These are phyloP conservation scores for Allygus modestus DNA, from an alignment of 2,888 invertebrate species.

Conservation along the genomic window DNA sequence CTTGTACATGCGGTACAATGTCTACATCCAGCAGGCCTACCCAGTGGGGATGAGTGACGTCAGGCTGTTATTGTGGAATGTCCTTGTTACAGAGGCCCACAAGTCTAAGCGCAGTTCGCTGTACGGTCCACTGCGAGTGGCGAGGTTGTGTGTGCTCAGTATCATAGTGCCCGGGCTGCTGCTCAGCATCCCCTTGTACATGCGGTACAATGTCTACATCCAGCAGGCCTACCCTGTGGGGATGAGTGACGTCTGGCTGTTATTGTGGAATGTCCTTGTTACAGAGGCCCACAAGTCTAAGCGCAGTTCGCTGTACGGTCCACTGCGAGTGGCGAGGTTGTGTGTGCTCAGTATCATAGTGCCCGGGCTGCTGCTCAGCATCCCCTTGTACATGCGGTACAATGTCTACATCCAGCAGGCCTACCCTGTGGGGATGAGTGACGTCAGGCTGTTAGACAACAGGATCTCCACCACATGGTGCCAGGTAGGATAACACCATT, in stretches of 20 bases:
- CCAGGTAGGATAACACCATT: constrained; percentile 82
- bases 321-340: constrained; percentile 80
- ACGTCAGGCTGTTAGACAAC: constrained; percentile 85
- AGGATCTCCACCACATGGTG: constrained; percentile 89
- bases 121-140: constrained; percentile 76
- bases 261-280: too few species aligned
- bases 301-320: constrained; percentile 65
- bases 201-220: constrained; percentile 84
- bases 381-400: constrained; percentile 85
- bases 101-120: constrained; percentile 63
- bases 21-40: too few species aligned
- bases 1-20: constrained; percentile 83
- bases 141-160: constrained; percentile 81
- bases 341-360: constrained; percentile 81
- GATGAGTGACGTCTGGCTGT: constrained; percentile 86
- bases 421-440: constrained; percentile 86
- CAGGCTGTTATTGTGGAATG: too few species aligned
- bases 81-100: constrained; percentile 43
- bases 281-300: constrained; percentile 57
- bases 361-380: constrained; percentile 82
- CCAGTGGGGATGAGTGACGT: too few species aligned
- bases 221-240: constrained; percentile 85
- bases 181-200: constrained; percentile 82
- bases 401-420: constrained; percentile 83
- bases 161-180: constrained; percentile 83